These are phyloP conservation scores for Raillietiella orientalis DNA, from an alignment of 2,888 invertebrate genomes.

Conservation along the genomic window DNA sequence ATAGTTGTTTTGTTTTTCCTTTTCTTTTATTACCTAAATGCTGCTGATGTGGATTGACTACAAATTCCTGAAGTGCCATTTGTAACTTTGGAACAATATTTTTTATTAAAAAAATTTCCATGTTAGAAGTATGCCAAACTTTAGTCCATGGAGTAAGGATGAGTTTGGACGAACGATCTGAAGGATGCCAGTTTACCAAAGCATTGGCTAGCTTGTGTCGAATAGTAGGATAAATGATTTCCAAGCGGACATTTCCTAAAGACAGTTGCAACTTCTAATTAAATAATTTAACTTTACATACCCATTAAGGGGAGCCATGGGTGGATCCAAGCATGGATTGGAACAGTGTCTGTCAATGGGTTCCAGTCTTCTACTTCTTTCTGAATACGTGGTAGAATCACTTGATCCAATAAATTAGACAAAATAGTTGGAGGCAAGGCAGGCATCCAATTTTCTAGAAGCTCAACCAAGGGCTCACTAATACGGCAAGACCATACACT, in stretches of 20 bases:
- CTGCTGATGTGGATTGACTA: slow-evolving; percentile 37
- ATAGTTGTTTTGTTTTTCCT: too few relatives aligned
- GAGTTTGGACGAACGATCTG: slow-evolving; percentile 62
- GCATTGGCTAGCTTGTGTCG: slow-evolving; percentile 66
- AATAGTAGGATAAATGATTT: slow-evolving; percentile 50
- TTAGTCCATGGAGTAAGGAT: slow-evolving; percentile 68
- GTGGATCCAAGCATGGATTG: slow-evolving; percentile 86
- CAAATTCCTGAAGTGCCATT: slow-evolving; percentile 22
- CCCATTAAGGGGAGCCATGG: slow-evolving; percentile 76
- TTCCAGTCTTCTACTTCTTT: slow-evolving; percentile 67
- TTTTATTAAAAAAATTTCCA: slow-evolving; percentile 46
- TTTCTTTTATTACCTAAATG: slow-evolving; percentile 19
- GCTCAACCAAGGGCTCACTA: slow-evolving; percentile 37
- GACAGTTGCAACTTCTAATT: slow-evolving; percentile 1
- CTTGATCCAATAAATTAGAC: slow-evolving; percentile 43
- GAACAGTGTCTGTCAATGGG: slow-evolving; percentile 71
- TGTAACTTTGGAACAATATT: slow-evolving; percentile 70
- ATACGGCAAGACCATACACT: slow-evolving; percentile 50
- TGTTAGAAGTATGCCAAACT: slow-evolving; percentile 36
- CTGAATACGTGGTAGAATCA: slow-evolving; percentile 32
- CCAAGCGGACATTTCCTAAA: slow-evolving; percentile 12
- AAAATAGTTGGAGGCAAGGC: slow-evolving; percentile 51
- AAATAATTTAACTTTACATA: slow-evolving; percentile 9
- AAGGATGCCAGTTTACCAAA: slow-evolving; percentile 75
- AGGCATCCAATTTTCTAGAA: slow-evolving; percentile 47